These are phyloP conservation scores for Otis tarda DNA, from an alignment of 2,113 vertebrate species.

Conservation along the genomic window DNA sequence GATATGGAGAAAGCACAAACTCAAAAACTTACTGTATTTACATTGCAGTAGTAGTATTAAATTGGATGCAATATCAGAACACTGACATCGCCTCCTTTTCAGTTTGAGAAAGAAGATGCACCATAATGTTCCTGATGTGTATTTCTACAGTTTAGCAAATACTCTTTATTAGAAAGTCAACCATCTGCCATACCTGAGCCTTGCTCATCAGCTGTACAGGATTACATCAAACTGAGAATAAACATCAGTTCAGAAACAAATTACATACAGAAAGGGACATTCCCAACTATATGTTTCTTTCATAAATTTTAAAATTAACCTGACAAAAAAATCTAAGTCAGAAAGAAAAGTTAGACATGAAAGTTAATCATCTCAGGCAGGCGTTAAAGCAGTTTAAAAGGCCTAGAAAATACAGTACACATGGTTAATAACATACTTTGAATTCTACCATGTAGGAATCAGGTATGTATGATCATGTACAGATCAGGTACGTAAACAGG, in stretches of 20 bases:
- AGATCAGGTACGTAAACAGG: slow-evolving; percentile 31
- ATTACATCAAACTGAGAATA: slow-evolving; percentile 69
- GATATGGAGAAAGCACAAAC: slow-evolving; percentile 23
- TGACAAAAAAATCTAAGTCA: slow-evolving; percentile 8
- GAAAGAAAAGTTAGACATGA: slow-evolving; percentile 55
- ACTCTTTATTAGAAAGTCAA: slow-evolving; percentile 42
- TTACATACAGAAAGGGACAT: slow-evolving; percentile 28
- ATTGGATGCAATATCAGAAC: background rate
- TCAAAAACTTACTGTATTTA: background rate
- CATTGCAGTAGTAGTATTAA: background rate
- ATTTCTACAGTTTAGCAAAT: slow-evolving; percentile 49
- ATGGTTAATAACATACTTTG: slow-evolving; percentile 51
- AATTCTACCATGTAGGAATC: slow-evolving; percentile 50
- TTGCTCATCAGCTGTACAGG: slow-evolving; percentile 53
- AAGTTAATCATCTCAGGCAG: slow-evolving; percentile 55
- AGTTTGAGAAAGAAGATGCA: background rate
- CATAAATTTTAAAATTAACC: background rate
- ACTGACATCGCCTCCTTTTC: background rate
- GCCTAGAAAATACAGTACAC: background rate
- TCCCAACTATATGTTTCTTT: background rate
- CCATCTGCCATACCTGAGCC: slow-evolving; percentile 57
- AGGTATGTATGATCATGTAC: background rate
- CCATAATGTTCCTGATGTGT: background rate
- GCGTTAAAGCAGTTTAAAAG: slow-evolving; percentile 40
- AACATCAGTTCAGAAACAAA: slow-evolving; percentile 59